Base-by-base conservation (phyloP, 2,113 vertebrate genomes). In the Eclectus roratus region DNA sequence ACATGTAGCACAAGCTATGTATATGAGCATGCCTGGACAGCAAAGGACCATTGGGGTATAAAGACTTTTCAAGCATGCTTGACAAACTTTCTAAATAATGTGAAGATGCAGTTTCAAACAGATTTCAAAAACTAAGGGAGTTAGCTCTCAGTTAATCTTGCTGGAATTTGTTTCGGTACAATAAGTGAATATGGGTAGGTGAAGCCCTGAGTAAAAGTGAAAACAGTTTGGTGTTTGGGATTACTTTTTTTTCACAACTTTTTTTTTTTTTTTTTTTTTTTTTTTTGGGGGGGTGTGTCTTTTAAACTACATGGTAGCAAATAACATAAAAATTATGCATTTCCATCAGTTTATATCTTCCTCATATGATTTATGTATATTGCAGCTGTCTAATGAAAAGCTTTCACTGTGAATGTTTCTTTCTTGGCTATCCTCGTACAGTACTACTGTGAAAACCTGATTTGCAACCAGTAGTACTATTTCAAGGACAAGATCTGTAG, bases 401-500 rank as follows among this genome's bases (percentile, higher is more conserved):
- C 23, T 71, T 68, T 71, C 73, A 39, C 41, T 74, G n/a, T 78
- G 46, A 66, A 44, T 2, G 1, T 83, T 94, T 70, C 9, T 56
- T 94, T 84, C 37, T 61, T 52, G n/a, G 29, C n/a, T 87, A 6
- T 79, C 27, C 39, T 91, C 23, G 29, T 44, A 29, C 15, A 39
- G 17, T 50, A 16, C 25, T 85, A n/a, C 35, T 37, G 13, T 56
- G 47, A 77, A 89, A 89, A 74, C 78, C 12, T 46, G 44, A 63
- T 73, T 74, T 0, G 0, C 41, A 73, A 28, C 5, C 8, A 73
- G 44, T 61, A 41, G 19, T 64, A 27, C 43, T 87, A 10, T 78
- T 86, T 86, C 85, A 93, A 80, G 31, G 58, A 37, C 23, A 88
- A 88, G 29, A 50, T 76, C 19, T 80, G 16, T 49, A 61, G 28